Evolutionary conservation across 1,140 invertebrate genomes (phyloP), one percentile per base, ranked within the genome.

Genomic region (Eufriesea mexicana): DNA sequence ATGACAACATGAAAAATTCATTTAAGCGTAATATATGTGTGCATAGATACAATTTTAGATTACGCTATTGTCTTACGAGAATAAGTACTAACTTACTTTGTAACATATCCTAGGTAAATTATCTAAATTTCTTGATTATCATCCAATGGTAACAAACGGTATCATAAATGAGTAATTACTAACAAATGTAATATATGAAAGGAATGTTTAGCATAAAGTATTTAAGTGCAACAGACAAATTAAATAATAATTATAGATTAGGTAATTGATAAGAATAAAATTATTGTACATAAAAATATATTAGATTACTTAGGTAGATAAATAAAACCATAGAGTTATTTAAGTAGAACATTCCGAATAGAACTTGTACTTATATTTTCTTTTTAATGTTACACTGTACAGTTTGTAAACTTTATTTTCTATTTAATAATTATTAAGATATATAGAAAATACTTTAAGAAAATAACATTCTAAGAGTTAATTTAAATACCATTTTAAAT

Each of bases 341-440:
- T 49, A 10, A 5, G 23, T 23, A 51, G 35, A 28, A 59, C 18
- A 64, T 80, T 80, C 20, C 64, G 1, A 9, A 23, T 64, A 54
- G 18, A 51, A 66, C 12, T 64, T 71, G 20, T 51, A 79, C 42
- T n/a, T 54, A 51, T n/a, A 51, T 10, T 9, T 47, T 57, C 47
- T 28, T 16, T 47, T 57, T 70, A 10, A 73, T 42, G 5, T 78
- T 47, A 12, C 10, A 47, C 59, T 86, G 85, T 86, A 87, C 67
- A 87, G 81, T 86, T 79, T 86, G 45, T 74, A 87, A 83, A 55
- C 73, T 73, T 14, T 20, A 55, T 35, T 78, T 86, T 83, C 72
- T 78, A 86, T 79, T 54, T 75, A 67, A 70, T 35, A 5, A 49
- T 42, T 47, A 59, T 68, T 57, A 20, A 51, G 10, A 47, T 14